A percentile compares a stretch with the other conserved stretches of the same genome.
These are phyloP conservation scores for Epinephelus fuscoguttatus DNA, from an alignment of 2,113 vertebrate genomes.

Conservation along the genomic window DNA sequence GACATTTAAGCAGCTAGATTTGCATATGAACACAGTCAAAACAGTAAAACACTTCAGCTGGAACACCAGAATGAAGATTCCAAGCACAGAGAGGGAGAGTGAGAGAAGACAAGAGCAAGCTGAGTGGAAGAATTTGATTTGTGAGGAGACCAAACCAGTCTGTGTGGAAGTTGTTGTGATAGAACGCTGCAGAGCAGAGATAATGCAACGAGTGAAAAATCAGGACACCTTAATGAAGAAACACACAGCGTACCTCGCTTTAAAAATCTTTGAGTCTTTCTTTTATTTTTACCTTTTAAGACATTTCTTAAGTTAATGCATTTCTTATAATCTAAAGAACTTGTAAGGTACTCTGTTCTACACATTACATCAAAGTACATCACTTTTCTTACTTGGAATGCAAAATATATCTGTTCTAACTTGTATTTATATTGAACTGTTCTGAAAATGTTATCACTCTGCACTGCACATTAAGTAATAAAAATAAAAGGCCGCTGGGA, in stretches of 20 bases:
- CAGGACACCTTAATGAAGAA: not conserved
- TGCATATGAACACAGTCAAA: not conserved
- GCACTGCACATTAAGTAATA: not conserved
- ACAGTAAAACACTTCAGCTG: not conserved
- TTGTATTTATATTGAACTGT: not conserved
- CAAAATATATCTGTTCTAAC: not conserved
- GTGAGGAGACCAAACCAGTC: constrained; percentile 50
- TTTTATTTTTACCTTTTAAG: not conserved
- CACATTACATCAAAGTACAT: not conserved
- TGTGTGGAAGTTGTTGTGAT: constrained; percentile 25
- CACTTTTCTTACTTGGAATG: not conserved
- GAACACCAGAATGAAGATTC: constrained; percentile 4
- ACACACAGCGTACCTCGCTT: not conserved
- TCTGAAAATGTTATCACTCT: not conserved
- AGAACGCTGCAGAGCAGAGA: constrained; percentile 24
- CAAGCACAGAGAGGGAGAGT: not conserved
- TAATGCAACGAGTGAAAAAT: not conserved
- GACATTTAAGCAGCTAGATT: too few species aligned
- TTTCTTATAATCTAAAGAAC: not conserved
- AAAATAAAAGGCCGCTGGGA: not conserved
- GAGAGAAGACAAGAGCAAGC: not conserved
- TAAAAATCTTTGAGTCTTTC: not conserved
- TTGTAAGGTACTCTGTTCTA: not conserved
- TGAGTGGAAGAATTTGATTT: constrained; percentile 17
- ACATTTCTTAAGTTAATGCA: not conserved